A percentile compares a stretch with the other conserved stretches of the same genome.
These are phyloP conservation scores for Drosophila trapezifrons DNA, from an alignment of 1,140 invertebrate genomes.

Conservation along the genomic window DNA sequence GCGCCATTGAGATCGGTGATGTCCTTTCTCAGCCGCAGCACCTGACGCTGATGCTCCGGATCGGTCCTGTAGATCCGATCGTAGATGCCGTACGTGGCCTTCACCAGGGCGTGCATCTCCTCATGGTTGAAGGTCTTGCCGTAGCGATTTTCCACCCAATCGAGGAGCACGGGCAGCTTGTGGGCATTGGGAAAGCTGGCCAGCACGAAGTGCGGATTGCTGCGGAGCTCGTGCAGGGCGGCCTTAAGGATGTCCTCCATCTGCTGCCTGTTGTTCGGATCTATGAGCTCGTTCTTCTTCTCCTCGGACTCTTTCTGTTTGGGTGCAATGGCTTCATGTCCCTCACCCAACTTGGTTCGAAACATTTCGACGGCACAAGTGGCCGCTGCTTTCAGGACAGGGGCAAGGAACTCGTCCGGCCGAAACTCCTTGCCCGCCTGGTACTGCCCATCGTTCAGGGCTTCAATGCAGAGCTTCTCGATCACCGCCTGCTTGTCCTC, in stretches of 20 bases:
- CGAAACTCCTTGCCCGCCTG: neutral
- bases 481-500: conserved; percentile 34
- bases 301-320: neutral
- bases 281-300: conserved; percentile 18
- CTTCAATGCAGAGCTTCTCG: conserved; percentile 24
- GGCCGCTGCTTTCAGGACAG: conserved; percentile 11
- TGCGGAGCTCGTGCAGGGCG: conserved; percentile 43
- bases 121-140: conserved; percentile 47
- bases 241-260: conserved; percentile 55
- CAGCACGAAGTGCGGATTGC: conserved; percentile 64
- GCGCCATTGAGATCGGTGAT: no score
- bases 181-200: conserved; percentile 74
- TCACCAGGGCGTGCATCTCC: conserved; percentile 17
- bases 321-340: neutral
- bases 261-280: conserved; percentile 57
- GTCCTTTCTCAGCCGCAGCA: neutral
- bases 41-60: no score
- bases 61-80: neutral
- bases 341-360: neutral
- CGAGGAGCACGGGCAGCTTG: conserved; percentile 55
- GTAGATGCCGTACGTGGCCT: conserved; percentile 4
- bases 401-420: neutral
- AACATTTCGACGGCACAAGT: conserved; percentile 19
- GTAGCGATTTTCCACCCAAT: conserved; percentile 71
- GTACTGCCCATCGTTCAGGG: neutral